Base-by-base conservation (phyloP, 2,888 invertebrate species). In the Aphidoletes aphidimyza region DNA sequence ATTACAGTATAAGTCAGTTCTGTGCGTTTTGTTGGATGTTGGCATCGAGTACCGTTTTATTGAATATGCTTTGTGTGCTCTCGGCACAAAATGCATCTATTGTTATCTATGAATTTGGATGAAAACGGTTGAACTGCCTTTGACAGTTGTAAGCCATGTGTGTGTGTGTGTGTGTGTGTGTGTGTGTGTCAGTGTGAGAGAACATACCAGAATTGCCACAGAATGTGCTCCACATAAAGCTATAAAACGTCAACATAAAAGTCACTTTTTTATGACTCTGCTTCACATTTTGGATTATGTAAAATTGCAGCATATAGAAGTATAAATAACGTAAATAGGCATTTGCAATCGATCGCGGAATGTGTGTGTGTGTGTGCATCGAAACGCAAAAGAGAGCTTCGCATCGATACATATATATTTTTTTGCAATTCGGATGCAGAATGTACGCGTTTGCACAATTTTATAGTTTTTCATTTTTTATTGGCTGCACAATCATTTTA, bases 271-370 rank as follows among this genome's bases (percentile, higher is more conserved):
- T 69, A 69, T 30, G 69, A 30, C 69, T 69, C 30, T 69, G 69
- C 69, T 69, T 69, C 69, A 69, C 69, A 69, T 69, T 69, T 69
- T 69, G 26, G 69, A 69, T 69, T 69, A 69, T 69, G 69, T 69
- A 69, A 69, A 69, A 69, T 69, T 69, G 54, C 54, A 11, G 69
- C 69, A 69, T 34, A 69, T 69, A 54, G 54, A 54, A 30, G n/a
- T 30, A 69, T 69, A 69, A 69, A 69, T 69, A 69, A 69, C 69
- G 14, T 30, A 69, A 69, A 69, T 69, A 30, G 69, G 34, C 30
- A 69, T 69, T 69, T 69, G 69, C 30, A 69, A 69, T 69, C 69
- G 69, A 69, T 69, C 30, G 22, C n/a, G n/a, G n/a, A n/a, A n/a
- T n/a, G n/a, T n/a, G n/a, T n/a, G n/a, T n/a, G n/a, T 54, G 22